Evolutionary conservation across 2,113 vertebrate genomes (phyloP).

Genomic region (Rhea americana): DNA sequence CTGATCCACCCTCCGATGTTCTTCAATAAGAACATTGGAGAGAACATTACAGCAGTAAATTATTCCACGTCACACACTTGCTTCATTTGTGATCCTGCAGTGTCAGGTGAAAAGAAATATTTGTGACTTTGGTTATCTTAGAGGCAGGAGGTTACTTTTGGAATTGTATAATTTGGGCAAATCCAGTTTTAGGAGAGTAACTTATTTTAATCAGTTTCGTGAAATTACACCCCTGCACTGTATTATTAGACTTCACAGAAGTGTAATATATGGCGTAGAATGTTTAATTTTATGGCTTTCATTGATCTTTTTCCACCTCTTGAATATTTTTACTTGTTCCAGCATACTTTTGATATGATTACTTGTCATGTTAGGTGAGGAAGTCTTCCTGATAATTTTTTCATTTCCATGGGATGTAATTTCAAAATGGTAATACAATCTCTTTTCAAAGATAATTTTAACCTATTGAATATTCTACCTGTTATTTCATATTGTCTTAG

Average conservation of each 20-base stretch:
- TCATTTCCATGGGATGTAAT: background rate
- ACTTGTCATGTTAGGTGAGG: background rate
- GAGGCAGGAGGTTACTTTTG: background rate
- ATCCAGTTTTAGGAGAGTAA: background rate
- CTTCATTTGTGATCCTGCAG: background rate
- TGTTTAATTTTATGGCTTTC: background rate
- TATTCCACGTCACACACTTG: background rate
- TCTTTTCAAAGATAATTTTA: background rate
- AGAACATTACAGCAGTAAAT: background rate
- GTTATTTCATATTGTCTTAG: background rate
- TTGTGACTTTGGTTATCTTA: background rate
- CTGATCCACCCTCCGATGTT: background rate
- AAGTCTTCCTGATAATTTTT: background rate
- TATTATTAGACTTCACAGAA: background rate
- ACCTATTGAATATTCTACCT: background rate
- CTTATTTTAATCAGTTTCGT: background rate
- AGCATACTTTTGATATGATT: background rate
- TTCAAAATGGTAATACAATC: background rate
- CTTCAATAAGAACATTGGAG: background rate
- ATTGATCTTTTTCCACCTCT: background rate
- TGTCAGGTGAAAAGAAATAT: background rate
- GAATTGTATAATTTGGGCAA: background rate
- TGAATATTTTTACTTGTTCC: background rate
- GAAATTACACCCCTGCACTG: background rate
- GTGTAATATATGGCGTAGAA: background rate